Percentiles rank a stretch among this genome's conserved stretches.
These are phyloP conservation scores for Brachypteracias leptosomus DNA, from an alignment of 2,113 vertebrate genomes.

Conservation along the genomic window DNA sequence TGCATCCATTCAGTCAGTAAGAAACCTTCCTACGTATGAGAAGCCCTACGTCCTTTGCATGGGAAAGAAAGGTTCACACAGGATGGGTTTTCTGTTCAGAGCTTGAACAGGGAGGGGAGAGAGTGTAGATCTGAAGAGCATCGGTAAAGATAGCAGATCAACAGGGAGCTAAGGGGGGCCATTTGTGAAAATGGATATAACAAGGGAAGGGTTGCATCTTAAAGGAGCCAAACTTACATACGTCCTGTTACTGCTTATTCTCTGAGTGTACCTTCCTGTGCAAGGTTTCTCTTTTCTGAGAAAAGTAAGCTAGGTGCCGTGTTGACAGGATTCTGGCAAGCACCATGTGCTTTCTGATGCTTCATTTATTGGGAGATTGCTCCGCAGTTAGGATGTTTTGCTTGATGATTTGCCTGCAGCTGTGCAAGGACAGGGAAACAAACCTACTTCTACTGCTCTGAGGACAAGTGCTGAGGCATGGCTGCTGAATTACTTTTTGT, in stretches of 20 bases:
- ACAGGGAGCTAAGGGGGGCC: background rate
- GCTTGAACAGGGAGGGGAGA: background rate
- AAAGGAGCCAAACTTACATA: background rate
- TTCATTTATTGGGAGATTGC: background rate
- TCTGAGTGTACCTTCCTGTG: background rate
- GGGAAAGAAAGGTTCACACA: background rate
- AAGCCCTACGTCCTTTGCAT: background rate
- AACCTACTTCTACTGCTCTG: background rate
- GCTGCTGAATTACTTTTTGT: conserved; percentile 14
- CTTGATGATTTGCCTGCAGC: background rate
- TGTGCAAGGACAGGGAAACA: background rate
- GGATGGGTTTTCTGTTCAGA: background rate
- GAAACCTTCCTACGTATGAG: background rate
- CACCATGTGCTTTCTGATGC: background rate
- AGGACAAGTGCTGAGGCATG: background rate
- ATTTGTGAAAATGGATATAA: background rate
- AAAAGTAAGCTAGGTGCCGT: background rate
- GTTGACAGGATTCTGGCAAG: background rate
- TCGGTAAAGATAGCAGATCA: background rate
- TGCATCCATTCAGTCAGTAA: background rate
- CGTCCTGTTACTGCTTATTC: background rate
- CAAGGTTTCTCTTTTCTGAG: background rate
- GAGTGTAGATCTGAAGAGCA: background rate
- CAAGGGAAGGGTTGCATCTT: background rate
- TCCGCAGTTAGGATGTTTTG: background rate